Percentiles rank a stretch among this genome's conserved stretches.
Conservation (phyloP, 1,140 invertebrate species). For the Gerris buenoi region DNA sequence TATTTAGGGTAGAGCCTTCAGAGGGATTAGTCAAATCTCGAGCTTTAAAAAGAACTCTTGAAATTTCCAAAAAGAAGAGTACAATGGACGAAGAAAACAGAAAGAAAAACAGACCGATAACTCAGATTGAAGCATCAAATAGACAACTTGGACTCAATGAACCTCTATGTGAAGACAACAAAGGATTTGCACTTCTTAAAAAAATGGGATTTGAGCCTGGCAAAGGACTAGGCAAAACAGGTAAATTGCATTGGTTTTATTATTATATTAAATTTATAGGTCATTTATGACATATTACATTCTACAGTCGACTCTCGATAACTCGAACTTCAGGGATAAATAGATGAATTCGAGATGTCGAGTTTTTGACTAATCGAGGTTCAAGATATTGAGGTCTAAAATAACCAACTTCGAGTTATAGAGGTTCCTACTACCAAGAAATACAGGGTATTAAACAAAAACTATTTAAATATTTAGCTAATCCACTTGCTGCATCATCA, state of each 20-base stretch:
- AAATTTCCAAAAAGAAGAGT: neutral
- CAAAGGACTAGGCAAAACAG: neutral
- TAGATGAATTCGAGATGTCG: too few species aligned
- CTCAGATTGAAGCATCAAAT: neutral
- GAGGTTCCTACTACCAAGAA: too few species aligned
- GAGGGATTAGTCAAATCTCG: neutral
- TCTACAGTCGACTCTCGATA: too few species aligned
- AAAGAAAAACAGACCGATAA: neutral
- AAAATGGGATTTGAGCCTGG: conserved; percentile 1
- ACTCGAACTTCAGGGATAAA: too few species aligned
- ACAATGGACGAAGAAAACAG: neutral
- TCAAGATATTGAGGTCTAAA: too few species aligned
- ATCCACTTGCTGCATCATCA: too few species aligned
- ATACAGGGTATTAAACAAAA: too few species aligned
- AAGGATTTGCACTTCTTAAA: neutral
- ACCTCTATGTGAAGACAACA: neutral
- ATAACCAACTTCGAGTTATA: too few species aligned
- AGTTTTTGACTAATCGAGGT: too few species aligned
- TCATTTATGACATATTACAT: too few species aligned
- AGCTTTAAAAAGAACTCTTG: neutral
- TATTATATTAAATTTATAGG: too few species aligned
- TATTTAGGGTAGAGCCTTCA: neutral
- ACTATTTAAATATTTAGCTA: too few species aligned
- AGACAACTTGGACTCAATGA: neutral
- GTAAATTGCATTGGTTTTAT: neutral